phyloP scores from a whole-genome alignment of 2,113 vertebrate species.

The Notarius lentiginosus region DNA sequence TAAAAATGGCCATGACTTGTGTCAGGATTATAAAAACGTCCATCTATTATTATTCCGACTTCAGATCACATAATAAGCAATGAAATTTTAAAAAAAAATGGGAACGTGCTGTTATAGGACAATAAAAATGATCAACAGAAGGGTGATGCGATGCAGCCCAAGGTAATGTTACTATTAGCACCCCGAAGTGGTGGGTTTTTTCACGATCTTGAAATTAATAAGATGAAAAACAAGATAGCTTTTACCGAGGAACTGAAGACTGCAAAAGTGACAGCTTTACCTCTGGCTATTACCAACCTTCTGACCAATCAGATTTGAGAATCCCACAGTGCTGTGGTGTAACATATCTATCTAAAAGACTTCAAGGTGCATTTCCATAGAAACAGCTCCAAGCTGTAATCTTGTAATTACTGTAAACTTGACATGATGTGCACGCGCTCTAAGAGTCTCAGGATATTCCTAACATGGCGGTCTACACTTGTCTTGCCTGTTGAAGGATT shows the following conservation, averaged over 20 bases:
- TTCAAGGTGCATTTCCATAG: neutral
- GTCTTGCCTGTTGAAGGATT: conserved; percentile 66
- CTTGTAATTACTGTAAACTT: neutral
- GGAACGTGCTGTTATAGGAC: neutral
- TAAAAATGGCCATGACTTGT: neutral
- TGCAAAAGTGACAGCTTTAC: neutral
- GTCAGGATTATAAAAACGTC: neutral
- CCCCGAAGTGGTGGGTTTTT: neutral
- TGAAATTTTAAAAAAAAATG: no score
- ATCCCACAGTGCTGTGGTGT: neutral
- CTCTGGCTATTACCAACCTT: neutral
- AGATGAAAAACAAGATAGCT: neutral
- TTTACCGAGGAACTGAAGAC: neutral
- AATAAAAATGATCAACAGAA: neutral
- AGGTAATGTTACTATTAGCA: neutral
- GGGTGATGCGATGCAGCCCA: neutral
- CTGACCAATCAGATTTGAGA: neutral
- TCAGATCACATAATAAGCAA: neutral
- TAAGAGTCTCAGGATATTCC: neutral
- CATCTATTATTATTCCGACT: neutral
- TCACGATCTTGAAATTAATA: neutral
- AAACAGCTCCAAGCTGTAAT: neutral
- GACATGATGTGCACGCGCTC: neutral
- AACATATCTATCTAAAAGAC: neutral
- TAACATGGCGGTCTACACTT: neutral